Percentiles rank a stretch among this genome's conserved stretches.
These are phyloP conservation scores for Ophiothrix spiculata DNA, from an alignment of 35 echinoderm and acorn worm species.

Conservation along the genomic window DNA sequence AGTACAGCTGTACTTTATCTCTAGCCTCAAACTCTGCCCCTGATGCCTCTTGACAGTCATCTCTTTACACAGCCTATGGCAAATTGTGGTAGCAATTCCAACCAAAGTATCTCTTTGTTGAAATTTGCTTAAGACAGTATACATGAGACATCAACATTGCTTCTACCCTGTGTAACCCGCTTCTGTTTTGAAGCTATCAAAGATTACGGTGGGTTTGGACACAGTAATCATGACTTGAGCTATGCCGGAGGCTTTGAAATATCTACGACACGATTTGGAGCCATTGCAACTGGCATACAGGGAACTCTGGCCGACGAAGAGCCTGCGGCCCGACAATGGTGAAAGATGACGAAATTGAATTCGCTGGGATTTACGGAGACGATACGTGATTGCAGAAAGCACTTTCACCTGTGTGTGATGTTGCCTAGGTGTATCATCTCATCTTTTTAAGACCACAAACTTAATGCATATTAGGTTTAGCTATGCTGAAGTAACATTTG, in stretches of 20 bases:
- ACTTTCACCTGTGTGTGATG: not conserved
- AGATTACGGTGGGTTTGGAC: not conserved
- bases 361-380: not conserved
- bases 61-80: not conserved
- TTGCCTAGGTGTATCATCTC: not conserved
- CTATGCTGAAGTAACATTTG: no score
- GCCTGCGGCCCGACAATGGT: not conserved
- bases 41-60: no score
- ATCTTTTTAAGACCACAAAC: not conserved
- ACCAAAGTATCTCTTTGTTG: slow-evolving; percentile 5
- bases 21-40: no score
- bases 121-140: not conserved
- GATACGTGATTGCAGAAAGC: not conserved
- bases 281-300: not conserved
- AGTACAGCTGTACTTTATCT: no score
- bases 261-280: not conserved
- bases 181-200: not conserved
- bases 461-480: no score
- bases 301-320: not conserved
- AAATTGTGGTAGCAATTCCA: not conserved
- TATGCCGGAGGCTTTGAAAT: not conserved
- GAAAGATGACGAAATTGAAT: slow-evolving; percentile 12
- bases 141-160: slow-evolving; percentile 2
- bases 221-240: not conserved
- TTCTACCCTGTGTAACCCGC: not conserved